Evolutionary conservation across 2,888 invertebrate genomes (phyloP).

Genomic region (Strigamia maritima): DNA sequence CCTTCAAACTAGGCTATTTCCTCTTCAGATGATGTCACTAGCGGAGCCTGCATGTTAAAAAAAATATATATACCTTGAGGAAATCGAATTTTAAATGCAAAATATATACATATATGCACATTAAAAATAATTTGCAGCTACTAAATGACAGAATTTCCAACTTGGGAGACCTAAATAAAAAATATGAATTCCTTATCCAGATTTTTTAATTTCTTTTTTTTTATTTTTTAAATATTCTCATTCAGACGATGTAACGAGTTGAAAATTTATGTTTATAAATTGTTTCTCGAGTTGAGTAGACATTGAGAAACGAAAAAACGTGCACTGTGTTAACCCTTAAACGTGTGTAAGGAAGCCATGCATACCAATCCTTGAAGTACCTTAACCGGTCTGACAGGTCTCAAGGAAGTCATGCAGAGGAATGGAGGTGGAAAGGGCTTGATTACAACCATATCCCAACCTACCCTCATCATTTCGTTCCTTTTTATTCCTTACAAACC

Average conservation of each 20-base stretch:
- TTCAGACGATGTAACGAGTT: not conserved
- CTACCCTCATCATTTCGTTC: not conserved
- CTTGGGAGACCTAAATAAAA: not conserved
- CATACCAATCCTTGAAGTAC: slow-evolving; percentile 24
- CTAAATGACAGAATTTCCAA: not conserved
- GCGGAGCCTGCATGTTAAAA: not conserved
- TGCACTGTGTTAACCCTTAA: slow-evolving; percentile 29
- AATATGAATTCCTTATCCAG: not conserved
- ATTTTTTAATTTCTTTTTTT: too few species aligned
- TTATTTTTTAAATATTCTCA: not conserved
- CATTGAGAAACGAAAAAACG: not conserved
- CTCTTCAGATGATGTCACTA: not conserved
- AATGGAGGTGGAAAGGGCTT: slow-evolving; percentile 21
- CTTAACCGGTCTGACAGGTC: slow-evolving; percentile 29
- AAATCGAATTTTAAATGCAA: not conserved
- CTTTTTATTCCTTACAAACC: slow-evolving; percentile 17
- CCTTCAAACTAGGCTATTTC: slow-evolving; percentile 12
- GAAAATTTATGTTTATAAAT: not conserved
- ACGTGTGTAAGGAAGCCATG: slow-evolving; percentile 32
- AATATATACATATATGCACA: not conserved
- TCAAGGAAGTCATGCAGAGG: slow-evolving; percentile 21
- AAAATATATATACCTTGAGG: not conserved
- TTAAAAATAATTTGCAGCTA: too few species aligned
- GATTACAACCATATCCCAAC: slow-evolving; percentile 19
- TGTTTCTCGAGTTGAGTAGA: not conserved